Base-by-base conservation (phyloP, 1,140 invertebrate species). In the Hirudo medicinalis region DNA sequence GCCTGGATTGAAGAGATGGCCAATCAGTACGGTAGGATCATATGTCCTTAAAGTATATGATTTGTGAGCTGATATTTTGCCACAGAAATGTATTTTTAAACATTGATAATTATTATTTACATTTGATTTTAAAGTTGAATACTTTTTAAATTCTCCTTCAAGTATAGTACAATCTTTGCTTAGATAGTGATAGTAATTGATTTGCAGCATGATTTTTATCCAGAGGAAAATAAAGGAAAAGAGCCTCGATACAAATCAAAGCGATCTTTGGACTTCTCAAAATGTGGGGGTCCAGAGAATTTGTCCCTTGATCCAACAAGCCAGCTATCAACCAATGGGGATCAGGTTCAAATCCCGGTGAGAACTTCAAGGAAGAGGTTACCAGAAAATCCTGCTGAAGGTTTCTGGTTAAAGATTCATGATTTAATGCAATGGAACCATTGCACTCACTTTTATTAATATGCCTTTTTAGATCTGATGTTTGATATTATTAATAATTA, bases 211-310 rank as follows among this genome's bases (percentile, higher is more conserved):
- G 54, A n/a, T 63, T 57, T 57, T 67, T 70, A 69, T 49, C 22
- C 49, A 19, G 22, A 68, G 72, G 20, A 72, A 72, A 71, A 71
- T 68, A 72, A 72, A 66, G n/a, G 40, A 9, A 63, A 72, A 63
- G 57, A 57, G 20, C 68, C 68, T 27, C 19, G 15, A 15, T 72
- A 70, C 43, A 75, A 75, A 43, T 72, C 75, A 68, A 76, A 76
- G 66, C 72, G 72, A 32, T 72, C 72, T 54, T 54, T 76, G 17
- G 67, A 70, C 54, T 76, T 76, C 66, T 67, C 72, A 32, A 75
- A 49, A 15, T 49, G 43, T 13, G 43, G 43, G 13, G 43, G 43
- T 17, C 5, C 43, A 49, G 43, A 49, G 1, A 49, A 49, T 49
- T 17, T 49, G 11, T 15, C 15, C 43, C 4, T 17, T 9, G 72